Conservation (phyloP, 2,797 vertebrate genomes). For the Catharus ustulatus region DNA sequence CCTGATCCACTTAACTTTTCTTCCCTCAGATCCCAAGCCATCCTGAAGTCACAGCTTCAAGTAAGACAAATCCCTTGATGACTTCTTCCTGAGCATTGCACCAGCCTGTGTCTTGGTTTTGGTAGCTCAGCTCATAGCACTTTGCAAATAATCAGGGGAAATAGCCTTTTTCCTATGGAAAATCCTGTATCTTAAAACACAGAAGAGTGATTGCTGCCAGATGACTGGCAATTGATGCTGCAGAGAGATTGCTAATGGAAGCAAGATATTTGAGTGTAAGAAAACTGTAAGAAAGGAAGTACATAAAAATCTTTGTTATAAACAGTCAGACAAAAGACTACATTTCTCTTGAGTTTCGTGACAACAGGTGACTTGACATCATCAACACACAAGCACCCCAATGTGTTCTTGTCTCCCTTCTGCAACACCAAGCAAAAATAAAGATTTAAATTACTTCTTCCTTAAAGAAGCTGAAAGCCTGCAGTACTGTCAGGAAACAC, state of each 20-base stretch:
- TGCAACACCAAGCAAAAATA: not conserved
- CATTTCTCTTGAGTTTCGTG: not conserved
- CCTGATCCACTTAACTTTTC: not conserved
- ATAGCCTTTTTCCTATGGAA: slow-evolving; percentile 7
- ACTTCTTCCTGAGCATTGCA: not conserved
- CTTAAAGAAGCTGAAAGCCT: not conserved
- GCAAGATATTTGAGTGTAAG: not conserved
- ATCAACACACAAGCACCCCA: not conserved
- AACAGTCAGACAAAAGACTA: not conserved
- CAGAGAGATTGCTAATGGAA: not conserved
- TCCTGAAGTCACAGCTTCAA: not conserved
- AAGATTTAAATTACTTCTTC: not conserved
- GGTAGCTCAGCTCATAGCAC: not conserved
- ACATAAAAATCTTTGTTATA: not conserved
- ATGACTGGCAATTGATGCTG: slow-evolving; percentile 1
- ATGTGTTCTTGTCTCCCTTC: not conserved
- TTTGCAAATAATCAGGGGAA: slow-evolving; percentile 8
- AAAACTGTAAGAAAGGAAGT: not conserved
- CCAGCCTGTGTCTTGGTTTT: not conserved
- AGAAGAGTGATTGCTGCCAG: slow-evolving; percentile 12
- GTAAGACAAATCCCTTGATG: not conserved
- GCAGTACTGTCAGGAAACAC: not conserved
- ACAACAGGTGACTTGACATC: not conserved
- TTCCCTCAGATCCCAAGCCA: not conserved
- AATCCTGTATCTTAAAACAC: not conserved